Base-by-base conservation (phyloP, 1,140 invertebrate species). In the Chrysomallon squamiferum region DNA sequence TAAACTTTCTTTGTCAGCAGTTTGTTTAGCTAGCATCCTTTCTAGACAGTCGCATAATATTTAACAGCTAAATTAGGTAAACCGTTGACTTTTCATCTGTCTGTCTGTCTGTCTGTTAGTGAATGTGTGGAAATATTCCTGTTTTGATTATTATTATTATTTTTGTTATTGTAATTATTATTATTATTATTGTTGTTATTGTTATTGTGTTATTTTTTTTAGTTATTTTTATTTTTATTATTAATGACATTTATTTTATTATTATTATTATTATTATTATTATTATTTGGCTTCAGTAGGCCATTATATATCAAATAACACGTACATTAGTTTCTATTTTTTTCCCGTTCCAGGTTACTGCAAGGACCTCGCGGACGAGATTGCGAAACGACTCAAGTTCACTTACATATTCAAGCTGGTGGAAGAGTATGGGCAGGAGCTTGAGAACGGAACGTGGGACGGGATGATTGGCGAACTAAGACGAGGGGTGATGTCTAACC, bases 371-470 rank as follows among this genome's bases (percentile, higher is more conserved):
- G 71, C 78, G 3, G 64, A 75, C 41, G 66, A 69, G 59, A 62
- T 81, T 15, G 64, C 76, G 29, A 58, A 68, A 5, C 61, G 67
- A 38, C 60, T 83, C 9, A 50, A 61, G 3, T 97, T 98, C 86
- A 92, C 96, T 73, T 99, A 97, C 83, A 89, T 89, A 45, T 93
- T 99, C 58, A 89, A 65, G 9, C 85, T 97, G 25, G 96, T 97
- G 0, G 92, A 93, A 1, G 96, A 98, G 84, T 98, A 98, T 79
- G 97, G 97, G 0, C 93, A 92, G 11, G 91, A 71, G 66, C 65
- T 80, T n/a, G n/a, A 72, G 4, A 96, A 95, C 13, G 94, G 95
- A 63, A 90, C 95, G 25, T 86, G 84, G 84, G 78, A 78, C 56
- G 85, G 85, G 38, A 81, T 86, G 75, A 82, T 86, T 47, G 84